Conservation (phyloP, 2,797 vertebrate genomes). For the Salmo trutta region DNA sequence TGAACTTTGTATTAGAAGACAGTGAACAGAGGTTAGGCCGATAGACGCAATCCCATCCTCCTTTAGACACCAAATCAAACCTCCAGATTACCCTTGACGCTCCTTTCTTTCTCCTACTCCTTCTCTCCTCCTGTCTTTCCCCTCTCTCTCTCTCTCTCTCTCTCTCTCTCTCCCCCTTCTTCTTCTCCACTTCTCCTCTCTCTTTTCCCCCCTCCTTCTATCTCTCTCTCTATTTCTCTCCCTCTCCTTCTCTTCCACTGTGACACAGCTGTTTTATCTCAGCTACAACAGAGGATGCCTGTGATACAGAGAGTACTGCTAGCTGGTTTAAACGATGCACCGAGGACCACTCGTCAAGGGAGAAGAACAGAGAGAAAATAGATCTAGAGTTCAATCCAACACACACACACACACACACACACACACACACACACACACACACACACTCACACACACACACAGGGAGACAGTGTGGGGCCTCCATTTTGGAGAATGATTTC, state of each 20-base stretch:
- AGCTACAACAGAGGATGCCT: not conserved
- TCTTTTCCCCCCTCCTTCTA: not conserved
- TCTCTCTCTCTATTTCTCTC: not conserved
- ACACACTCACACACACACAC: not conserved
- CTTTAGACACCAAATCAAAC: constrained; percentile 1
- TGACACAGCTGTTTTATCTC: constrained; percentile 19
- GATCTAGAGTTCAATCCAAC: not conserved
- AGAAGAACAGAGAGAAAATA: not conserved
- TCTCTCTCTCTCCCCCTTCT: not conserved
- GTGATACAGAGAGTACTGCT: not conserved
- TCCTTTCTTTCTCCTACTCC: not conserved
- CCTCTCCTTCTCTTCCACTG: not conserved
- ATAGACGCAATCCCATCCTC: not conserved
- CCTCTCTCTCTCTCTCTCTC: not conserved
- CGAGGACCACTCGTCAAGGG: not conserved
- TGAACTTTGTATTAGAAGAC: not conserved
- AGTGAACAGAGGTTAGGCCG: not conserved
- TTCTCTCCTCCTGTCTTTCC: not conserved
- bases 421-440: not conserved
- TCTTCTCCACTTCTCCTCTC: not conserved
- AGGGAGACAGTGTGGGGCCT: constrained; percentile 30
- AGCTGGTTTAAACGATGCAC: constrained; percentile 2
- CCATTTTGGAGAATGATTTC: constrained; percentile 64
- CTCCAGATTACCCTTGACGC: not conserved
- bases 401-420: not conserved